Base-by-base conservation (phyloP, 35 echinoderm and acorn worm species). In the Heliocidaris erythrogramma region DNA sequence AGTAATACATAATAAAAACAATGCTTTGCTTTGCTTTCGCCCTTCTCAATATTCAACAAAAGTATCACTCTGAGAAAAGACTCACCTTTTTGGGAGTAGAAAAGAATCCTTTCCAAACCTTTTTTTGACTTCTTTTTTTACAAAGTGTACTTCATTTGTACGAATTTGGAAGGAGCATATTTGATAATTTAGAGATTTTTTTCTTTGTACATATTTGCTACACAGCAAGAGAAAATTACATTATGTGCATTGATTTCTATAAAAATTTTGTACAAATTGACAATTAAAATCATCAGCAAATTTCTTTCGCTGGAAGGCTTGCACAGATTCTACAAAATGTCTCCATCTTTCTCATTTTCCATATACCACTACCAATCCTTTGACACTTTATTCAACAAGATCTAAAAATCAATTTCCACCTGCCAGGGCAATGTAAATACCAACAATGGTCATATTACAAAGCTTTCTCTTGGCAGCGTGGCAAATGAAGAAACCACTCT, bases 191-290 rank as follows among this genome's bases (percentile, higher is more conserved):
- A 89, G 31, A 89, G 87, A 89, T 47, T 89, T 48, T 88, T 88
- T 48, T 35, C 87, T 89, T 89, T 89, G 87, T 89, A 89, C 87
- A 89, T 47, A 48, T 92, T 30, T 92, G 47, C 91, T 59, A 92
- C 91, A 92, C 91, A 92, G 49, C 47, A 50, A 52, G 47, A 59
- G 87, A 89, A 89, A 92, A 50, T 30, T 89, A 89, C 86, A 49
- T 92, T 59, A 92, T 92, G 91, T 92, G 91, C 91, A 92, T 49
- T 92, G 29, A 59, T 92, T 59, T 89, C 48, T 32, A 92, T 92
- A 49, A 92, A 49, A 92, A 92, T 16, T 92, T 92, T 92, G 48
- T 92, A 92, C 91, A 92, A 92, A 30, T 78, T 50, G 48, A 92
- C 91, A 50, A 48, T 92, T 50, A 92, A 92, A 92, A 92, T 59